phyloP scores from a whole-genome alignment of 2,888 invertebrate species.

The Microctonus brassicae region DNA sequence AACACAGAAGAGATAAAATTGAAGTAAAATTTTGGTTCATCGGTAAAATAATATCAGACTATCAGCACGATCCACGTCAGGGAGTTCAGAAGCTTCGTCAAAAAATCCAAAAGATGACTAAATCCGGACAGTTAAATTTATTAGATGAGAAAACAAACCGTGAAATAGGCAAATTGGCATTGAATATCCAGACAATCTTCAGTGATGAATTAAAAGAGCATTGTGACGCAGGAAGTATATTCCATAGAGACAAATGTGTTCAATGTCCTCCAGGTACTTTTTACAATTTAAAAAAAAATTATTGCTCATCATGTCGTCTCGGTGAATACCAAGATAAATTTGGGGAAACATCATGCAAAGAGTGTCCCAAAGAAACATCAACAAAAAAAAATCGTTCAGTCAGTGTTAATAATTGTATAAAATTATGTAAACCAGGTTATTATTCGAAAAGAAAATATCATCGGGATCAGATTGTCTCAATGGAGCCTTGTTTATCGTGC shows the following conservation, averaged over 20 bases:
- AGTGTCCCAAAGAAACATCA: conserved; percentile 74
- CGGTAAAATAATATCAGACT: conserved; percentile 58
- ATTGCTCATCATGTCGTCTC: conserved; percentile 74
- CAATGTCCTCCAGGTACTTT: conserved; percentile 78
- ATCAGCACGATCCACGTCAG: conserved; percentile 54
- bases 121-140: conserved; percentile 53
- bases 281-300: conserved; percentile 71
- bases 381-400: conserved; percentile 72
- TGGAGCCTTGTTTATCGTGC: conserved; percentile 57
- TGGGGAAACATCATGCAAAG: conserved; percentile 72
- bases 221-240: conserved; percentile 73
- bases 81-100: conserved; percentile 54
- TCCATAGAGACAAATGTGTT: conserved; percentile 73
- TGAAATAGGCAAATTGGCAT: conserved; percentile 54
- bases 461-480: conserved; percentile 54
- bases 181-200: conserved; percentile 58
- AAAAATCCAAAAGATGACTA: conserved; percentile 51
- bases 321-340: conserved; percentile 75
- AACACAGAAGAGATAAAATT: conserved; percentile 52
- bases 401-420: conserved; percentile 72
- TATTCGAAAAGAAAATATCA: conserved; percentile 64
- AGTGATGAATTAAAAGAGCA: conserved; percentile 51
- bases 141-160: conserved; percentile 54
- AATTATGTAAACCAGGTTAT: conserved; percentile 73
- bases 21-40: conserved; percentile 61